Base-by-base conservation (phyloP, 2,888 invertebrate species). In the Sesia bembeciformis region DNA sequence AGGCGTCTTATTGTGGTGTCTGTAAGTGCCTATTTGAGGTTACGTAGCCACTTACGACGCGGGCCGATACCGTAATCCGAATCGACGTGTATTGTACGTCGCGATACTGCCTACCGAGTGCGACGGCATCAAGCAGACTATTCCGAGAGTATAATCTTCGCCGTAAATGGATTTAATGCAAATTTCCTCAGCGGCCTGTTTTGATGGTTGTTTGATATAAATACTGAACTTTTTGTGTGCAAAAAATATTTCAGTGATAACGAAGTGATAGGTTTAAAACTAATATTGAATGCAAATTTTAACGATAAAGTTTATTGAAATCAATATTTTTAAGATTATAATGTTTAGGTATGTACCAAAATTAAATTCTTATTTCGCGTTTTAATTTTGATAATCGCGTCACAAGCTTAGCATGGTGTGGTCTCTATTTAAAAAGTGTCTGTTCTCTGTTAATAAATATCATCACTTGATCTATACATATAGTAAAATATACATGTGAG, bases 141-240 rank as follows among this genome's bases (percentile, higher is more conserved):
- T 76, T 78, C 74, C 62, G 66, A 54, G 68, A 70, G 70, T 70
- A 78, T 83, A 81, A 83, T 81, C 78, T 78, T 75, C 70, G 64
- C 73, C 74, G 76, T 81, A 82, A 84, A 82, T 80, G 79, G 82
- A 80, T 81, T 83, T 81, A 79, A 84, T 84, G 84, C 81, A 84
- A 83, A 84, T 84, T 70, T 58, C 75, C 65, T 68, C 69, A 72
- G 65, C 68, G 65, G 68, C 70, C 72, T n/a, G 72, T 74, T 73
- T 75, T 70, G 76, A 80, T 76, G 70, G 70, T 64, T 63, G 70
- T 70, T 74, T 72, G 75, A 79, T 46, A 46, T 67, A 75, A 76
- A 66, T 73, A 70, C 62, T 70, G 62, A 64, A 68, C 69, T 71
- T 62, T 65, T 65, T n/a, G n/a, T n/a, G n/a, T n/a, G n/a, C n/a